A percentile compares a stretch with the other conserved stretches of the same genome.
phyloP scores from a whole-genome alignment of 2,888 invertebrate species.

The Napeogenes sylphis region DNA sequence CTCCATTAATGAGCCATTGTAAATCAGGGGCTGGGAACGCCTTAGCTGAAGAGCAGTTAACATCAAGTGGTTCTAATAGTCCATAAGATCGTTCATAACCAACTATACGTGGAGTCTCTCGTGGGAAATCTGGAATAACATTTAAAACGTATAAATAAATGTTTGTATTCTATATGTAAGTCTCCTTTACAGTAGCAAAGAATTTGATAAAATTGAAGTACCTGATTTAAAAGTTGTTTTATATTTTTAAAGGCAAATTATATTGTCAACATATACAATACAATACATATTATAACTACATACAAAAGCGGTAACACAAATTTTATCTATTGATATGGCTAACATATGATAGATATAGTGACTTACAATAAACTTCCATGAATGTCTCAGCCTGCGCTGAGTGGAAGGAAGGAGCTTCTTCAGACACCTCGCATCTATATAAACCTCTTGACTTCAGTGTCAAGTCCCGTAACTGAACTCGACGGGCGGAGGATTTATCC shows the following conservation, averaged over 20 bases:
- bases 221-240: background rate
- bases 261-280: no score
- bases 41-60: constrained; percentile 67
- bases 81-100: constrained; percentile 59
- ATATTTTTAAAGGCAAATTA: no score
- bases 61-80: constrained; percentile 53
- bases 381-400: constrained; percentile 84
- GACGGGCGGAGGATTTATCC: constrained; percentile 80
- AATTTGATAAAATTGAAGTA: no score
- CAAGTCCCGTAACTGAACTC: constrained; percentile 81
- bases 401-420: constrained; percentile 87
- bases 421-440: constrained; percentile 87
- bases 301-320: background rate
- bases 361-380: constrained; percentile 83
- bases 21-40: constrained; percentile 67
- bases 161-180: background rate
- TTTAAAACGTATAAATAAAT: constrained; percentile 7
- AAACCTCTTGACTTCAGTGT: constrained; percentile 83
- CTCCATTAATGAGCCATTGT: constrained; percentile 67
- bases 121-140: constrained; percentile 57
- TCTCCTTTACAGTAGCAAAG: no score
- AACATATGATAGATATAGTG: background rate
- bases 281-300: no score
- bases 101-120: constrained; percentile 62
- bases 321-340: background rate